A percentile compares a stretch with the other conserved stretches of the same genome.
Conservation (phyloP, 2,113 vertebrate genomes). For the Hippolais icterina region DNA sequence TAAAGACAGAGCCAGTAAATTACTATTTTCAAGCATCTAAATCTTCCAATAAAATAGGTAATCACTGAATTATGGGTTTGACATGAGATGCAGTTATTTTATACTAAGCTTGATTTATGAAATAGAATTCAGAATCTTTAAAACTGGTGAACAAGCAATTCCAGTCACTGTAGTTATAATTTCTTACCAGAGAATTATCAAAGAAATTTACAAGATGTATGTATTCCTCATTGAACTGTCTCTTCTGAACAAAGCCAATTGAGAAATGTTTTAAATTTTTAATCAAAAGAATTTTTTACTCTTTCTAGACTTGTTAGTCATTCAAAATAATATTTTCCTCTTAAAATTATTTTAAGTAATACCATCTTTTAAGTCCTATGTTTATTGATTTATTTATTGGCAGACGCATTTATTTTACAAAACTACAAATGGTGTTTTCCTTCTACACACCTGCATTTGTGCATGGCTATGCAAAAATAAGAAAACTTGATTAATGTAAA, state of each 20-base stretch:
- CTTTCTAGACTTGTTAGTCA: not conserved
- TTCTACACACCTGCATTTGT: not conserved
- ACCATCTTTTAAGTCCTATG: not conserved
- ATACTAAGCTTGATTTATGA: not conserved
- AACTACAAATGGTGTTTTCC: not conserved
- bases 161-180: not conserved
- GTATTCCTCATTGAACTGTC: not conserved
- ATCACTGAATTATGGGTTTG: not conserved
- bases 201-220: not conserved
- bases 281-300: not conserved
- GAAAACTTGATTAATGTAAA: not conserved
- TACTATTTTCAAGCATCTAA: not conserved
- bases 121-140: not conserved
- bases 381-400: not conserved
- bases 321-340: not conserved
- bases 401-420: not conserved
- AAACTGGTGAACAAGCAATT: not conserved
- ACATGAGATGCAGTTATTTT: not conserved
- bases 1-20: not conserved
- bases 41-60: not conserved
- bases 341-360: not conserved
- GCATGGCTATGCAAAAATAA: not conserved
- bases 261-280: not conserved
- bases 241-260: not conserved
- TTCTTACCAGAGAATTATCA: not conserved